Percentiles rank a stretch among this genome's conserved stretches.
Conservation (phyloP, 2,113 vertebrate species). For the Phalacrocorax carbo region DNA sequence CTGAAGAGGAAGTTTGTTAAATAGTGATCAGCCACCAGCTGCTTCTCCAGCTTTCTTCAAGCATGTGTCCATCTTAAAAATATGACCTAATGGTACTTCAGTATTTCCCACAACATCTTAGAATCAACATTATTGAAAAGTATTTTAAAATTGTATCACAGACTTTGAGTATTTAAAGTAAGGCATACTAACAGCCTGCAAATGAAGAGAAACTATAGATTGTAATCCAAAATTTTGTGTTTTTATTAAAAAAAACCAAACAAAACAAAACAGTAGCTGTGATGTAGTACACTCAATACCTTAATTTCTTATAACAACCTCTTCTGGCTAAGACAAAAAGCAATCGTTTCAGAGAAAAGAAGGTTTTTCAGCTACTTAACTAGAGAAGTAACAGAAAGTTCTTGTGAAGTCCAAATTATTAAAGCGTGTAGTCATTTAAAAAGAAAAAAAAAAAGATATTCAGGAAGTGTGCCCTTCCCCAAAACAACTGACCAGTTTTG, state of each 20-base stretch:
- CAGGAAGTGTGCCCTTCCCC: too few species aligned
- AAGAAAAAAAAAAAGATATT: too few species aligned
- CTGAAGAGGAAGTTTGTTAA: not conserved
- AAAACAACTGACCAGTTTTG: too few species aligned
- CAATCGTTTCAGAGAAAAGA: too few species aligned
- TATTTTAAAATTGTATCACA: rapidly evolving
- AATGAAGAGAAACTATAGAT: not conserved
- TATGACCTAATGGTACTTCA: not conserved
- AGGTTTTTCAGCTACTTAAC: too few species aligned
- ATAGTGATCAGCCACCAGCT: not conserved
- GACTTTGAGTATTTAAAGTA: not conserved
- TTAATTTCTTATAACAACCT: too few species aligned
- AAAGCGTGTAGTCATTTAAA: too few species aligned
- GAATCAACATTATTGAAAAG: not conserved
- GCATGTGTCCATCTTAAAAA: not conserved
- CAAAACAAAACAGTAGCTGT: not conserved
- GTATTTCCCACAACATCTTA: not conserved
- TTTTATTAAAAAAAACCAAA: not conserved
- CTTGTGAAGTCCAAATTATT: too few species aligned
- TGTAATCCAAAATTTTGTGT: not conserved
- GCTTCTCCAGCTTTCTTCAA: not conserved
- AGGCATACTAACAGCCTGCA: not conserved
- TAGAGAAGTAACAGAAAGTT: too few species aligned
- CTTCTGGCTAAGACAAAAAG: too few species aligned
- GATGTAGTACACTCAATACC: not conserved